A percentile compares a stretch with the other conserved stretches of the same genome.
Evolutionary conservation across 1,140 invertebrate genomes (phyloP).

Genomic region (Nasonia longicornis): DNA sequence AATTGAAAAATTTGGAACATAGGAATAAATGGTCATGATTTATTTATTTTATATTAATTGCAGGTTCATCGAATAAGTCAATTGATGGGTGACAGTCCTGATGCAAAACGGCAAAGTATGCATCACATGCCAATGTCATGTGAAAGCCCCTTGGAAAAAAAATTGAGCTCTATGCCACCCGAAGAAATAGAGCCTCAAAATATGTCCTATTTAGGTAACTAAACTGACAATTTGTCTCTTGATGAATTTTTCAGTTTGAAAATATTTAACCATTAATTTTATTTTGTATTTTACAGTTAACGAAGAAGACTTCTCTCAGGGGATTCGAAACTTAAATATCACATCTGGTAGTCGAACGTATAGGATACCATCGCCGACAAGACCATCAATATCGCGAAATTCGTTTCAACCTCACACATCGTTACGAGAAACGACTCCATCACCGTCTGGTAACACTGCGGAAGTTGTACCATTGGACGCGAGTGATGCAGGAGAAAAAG

Average conservation of each 20-base stretch:
- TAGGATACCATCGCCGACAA: slow-evolving; percentile 83
- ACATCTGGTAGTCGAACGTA: slow-evolving; percentile 89
- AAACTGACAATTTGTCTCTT: slow-evolving; percentile 2
- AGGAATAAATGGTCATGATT: background rate
- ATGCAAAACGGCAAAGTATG: slow-evolving; percentile 64
- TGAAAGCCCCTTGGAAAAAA: slow-evolving; percentile 64
- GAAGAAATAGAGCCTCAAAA: slow-evolving; percentile 92
- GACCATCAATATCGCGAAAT: slow-evolving; percentile 78
- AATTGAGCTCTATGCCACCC: slow-evolving; percentile 71
- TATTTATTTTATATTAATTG: slow-evolving; percentile 37
- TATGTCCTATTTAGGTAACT: slow-evolving; percentile 89
- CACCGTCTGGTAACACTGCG: slow-evolving; percentile 57
- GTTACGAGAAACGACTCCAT: slow-evolving; percentile 64
- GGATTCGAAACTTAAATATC: slow-evolving; percentile 82
- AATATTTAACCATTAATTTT: slow-evolving; percentile 49
- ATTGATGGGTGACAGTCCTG: slow-evolving; percentile 66
- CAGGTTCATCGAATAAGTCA: slow-evolving; percentile 70
- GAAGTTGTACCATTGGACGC: slow-evolving; percentile 65
- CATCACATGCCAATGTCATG: slow-evolving; percentile 64
- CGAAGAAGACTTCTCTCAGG: slow-evolving; percentile 72
- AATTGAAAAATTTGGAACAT: background rate
- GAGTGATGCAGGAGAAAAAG: slow-evolving; percentile 78
- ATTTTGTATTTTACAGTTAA: slow-evolving; percentile 58
- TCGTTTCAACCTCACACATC: slow-evolving; percentile 76
- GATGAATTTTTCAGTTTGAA: background rate